These are phyloP conservation scores for Zaprionus inermis DNA, from an alignment of 1,140 invertebrate species.

Conservation along the genomic window DNA sequence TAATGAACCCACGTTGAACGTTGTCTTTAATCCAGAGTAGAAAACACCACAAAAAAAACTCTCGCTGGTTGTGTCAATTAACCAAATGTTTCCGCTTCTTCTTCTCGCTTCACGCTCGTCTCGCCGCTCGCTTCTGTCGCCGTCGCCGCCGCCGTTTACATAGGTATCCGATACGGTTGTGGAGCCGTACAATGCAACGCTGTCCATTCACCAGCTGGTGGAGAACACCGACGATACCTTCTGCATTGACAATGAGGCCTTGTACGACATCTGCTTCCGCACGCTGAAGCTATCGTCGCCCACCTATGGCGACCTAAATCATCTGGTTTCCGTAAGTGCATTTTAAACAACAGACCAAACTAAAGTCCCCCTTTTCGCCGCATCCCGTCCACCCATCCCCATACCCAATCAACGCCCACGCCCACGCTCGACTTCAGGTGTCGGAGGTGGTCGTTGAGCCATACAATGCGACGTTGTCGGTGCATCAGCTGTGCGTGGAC, in stretches of 20 bases:
- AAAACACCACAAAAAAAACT: not conserved
- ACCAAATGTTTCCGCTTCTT: constrained; percentile 54
- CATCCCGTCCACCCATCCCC: not conserved
- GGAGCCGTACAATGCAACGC: constrained; percentile 95
- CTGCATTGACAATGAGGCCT: constrained; percentile 95
- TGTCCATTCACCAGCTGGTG: constrained; percentile 95
- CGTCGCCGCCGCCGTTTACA: not conserved
- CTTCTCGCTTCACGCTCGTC: constrained; percentile 37
- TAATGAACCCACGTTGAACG: too few species aligned
- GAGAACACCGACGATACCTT: constrained; percentile 96
- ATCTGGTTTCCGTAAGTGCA: constrained; percentile 89
- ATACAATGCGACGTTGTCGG: constrained; percentile 93
- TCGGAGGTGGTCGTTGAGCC: constrained; percentile 90
- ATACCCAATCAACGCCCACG: not conserved
- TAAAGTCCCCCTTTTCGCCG: constrained; percentile 65
- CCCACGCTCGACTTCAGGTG: constrained; percentile 85
- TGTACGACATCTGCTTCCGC: constrained; percentile 97
- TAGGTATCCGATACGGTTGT: constrained; percentile 92
- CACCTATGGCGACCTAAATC: constrained; percentile 94
- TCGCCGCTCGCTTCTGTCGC: constrained; percentile 19
- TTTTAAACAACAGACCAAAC: constrained; percentile 49
- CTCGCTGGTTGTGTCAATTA: constrained; percentile 37
- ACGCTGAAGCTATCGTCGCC: constrained; percentile 94
- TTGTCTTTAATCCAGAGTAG: not conserved
- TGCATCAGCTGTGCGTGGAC: constrained; percentile 92